Evolutionary conservation across 2,888 invertebrate species (phyloP), one percentile per base, ranked within the genome.

Genomic region (Caenorhabditis imperialis): DNA sequence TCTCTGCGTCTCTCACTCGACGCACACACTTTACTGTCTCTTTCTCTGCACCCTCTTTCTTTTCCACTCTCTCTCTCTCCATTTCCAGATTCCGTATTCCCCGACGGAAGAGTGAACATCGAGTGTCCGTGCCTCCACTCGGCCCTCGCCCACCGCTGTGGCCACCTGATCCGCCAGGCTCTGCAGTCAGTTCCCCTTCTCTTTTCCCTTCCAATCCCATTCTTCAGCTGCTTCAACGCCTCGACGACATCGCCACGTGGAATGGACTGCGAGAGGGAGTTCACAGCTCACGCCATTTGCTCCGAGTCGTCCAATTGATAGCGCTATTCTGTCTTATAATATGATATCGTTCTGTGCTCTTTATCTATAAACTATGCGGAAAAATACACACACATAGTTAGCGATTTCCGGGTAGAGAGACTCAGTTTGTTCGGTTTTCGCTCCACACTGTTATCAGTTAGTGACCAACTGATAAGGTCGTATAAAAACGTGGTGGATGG

Each of bases 71-170:
- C n/a, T n/a, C n/a, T n/a, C n/a, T n/a, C n/a, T n/a, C n/a, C n/a
- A 44, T 60, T 20, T 75, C 35, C 51, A 78, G 78, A 58, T 53
- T 79, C 79, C 7, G 55, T 74, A 3, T 61, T 54, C 25, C 67
- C 70, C 20, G 79, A 79, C 40, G 79, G 79, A 0, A 57, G 76
- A 1, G 42, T 79, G 18, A 79, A 79, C 47, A 62, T 70, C 23
- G 65, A 74, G 18, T 79, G 79, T 23, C 57, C 79, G 3, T 79
- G 79, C 30, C 58, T 79, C 18, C 76, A 76, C 38, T 76, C 79
- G 12, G 71, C 76, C 3, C 55, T 79, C 10, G 79, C 76, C 10
- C 79, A 79, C 35, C 58, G 58, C 23, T 79, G 79, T 42, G 79
- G 79, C 22, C 57, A 51, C 47, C 48, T 79, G 47, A 73, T 79